These are phyloP conservation scores for Dioctria linearis DNA, from an alignment of 2,888 invertebrate genomes.

Conservation along the genomic window DNA sequence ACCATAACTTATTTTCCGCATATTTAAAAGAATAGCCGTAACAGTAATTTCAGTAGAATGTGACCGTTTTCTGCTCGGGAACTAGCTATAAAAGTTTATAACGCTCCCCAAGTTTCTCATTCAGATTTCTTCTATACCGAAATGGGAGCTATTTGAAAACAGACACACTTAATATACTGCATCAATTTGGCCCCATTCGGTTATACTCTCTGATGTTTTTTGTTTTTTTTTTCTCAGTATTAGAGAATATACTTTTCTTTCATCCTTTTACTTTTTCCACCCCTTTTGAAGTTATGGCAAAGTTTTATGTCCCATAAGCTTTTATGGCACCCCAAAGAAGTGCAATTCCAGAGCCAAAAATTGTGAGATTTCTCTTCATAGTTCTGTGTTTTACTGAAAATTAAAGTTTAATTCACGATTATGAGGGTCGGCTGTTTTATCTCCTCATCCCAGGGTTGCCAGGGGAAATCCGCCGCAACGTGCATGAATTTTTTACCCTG, in stretches of 20 bases:
- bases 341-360: conserved; percentile 57
- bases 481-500: background rate
- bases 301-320: conserved; percentile 58
- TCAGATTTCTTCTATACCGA: conserved; percentile 29
- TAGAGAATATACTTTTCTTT: background rate
- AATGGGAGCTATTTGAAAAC: conserved; percentile 34
- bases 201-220: conserved; percentile 31
- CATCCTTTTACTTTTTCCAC: conserved; percentile 45
- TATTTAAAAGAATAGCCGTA: conserved; percentile 14
- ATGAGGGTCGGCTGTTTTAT: conserved; percentile 49
- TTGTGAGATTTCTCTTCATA: conserved; percentile 55
- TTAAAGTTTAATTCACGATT: conserved; percentile 58
- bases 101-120: conserved; percentile 25
- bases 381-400: conserved; percentile 55
- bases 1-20: conserved; percentile 13
- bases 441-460: background rate
- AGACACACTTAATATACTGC: conserved; percentile 49
- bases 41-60: conserved; percentile 30
- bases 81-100: conserved; percentile 42
- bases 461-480: background rate
- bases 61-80: conserved; percentile 15
- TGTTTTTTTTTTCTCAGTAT: background rate
- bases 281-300: conserved; percentile 55
- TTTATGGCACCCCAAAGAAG: conserved; percentile 57
- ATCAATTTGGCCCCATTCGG: conserved; percentile 43